phyloP scores from a whole-genome alignment of 2,888 invertebrate genomes.

The Lycophotia porphyrea region DNA sequence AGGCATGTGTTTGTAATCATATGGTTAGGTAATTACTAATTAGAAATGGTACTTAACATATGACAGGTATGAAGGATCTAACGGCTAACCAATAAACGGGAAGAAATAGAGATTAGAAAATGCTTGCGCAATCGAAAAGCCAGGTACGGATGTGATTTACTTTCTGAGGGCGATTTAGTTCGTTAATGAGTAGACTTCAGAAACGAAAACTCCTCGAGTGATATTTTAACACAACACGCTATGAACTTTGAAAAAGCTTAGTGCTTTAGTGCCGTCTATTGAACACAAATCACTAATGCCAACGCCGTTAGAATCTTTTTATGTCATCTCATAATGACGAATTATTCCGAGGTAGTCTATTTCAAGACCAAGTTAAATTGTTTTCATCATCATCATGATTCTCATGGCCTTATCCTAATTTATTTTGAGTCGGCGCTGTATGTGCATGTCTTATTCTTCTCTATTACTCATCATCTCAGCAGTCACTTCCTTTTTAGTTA shows the following conservation, averaged over 20 bases:
- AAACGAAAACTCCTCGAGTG: background rate
- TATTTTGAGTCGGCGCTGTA: background rate
- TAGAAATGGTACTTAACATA: background rate
- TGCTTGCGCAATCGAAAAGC: background rate
- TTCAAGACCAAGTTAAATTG: background rate
- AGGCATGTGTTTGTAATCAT: constrained; percentile 16
- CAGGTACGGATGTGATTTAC: background rate
- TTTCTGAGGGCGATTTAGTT: background rate
- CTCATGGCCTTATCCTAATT: background rate
- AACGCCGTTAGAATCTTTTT: background rate
- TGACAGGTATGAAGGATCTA: background rate
- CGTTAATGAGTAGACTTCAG: background rate
- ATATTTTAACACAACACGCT: background rate
- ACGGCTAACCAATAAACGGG: background rate
- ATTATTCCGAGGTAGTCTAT: background rate
- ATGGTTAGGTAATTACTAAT: constrained; percentile 9
- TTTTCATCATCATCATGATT: background rate
- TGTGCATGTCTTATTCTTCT: background rate
- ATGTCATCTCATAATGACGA: background rate
- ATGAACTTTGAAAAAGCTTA: background rate
- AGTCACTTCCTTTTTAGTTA: background rate
- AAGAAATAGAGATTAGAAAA: constrained; percentile 20
- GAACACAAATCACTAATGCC: background rate
- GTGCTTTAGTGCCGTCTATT: background rate
- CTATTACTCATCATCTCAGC: too few relatives aligned